Conservation (phyloP, 2,113 vertebrate genomes). For the Echinops telfairi region DNA sequence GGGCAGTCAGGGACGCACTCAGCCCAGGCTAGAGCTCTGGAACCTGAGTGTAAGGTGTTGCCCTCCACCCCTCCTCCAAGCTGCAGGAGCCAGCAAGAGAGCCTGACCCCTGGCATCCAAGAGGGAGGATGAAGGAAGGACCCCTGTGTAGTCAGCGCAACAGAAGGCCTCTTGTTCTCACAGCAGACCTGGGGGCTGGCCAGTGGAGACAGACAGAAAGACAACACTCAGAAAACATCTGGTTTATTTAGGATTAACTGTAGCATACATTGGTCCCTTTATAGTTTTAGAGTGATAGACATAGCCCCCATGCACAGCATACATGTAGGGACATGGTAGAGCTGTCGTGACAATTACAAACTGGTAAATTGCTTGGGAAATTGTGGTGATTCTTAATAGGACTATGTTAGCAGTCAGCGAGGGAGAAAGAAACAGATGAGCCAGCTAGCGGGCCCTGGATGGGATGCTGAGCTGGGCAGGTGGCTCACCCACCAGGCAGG, state of each 20-base stretch:
- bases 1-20: background rate
- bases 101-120: background rate
- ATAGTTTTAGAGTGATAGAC: constrained; percentile 70
- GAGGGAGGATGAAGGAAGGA: background rate
- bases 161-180: background rate
- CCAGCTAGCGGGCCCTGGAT: constrained; percentile 50
- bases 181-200: too few relatives aligned
- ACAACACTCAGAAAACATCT: constrained; percentile 80
- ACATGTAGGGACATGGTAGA: constrained; percentile 62
- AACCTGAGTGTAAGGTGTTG: background rate
- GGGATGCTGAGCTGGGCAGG: constrained; percentile 57
- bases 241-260: constrained; percentile 87
- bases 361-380: constrained; percentile 70
- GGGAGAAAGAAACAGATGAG: constrained; percentile 71
- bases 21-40: background rate
- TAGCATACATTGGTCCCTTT: constrained; percentile 81
- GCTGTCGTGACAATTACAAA: constrained; percentile 75
- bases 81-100: background rate
- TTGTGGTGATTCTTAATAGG: constrained; percentile 47
- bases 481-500: background rate
- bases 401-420: constrained; percentile 65
- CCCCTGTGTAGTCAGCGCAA: rapidly evolving
- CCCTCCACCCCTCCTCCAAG: background rate
- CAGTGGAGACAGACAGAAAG: background rate
- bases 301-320: constrained; percentile 78